phyloP scores from a whole-genome alignment of 2,888 invertebrate species.

The Nomada hirtipes region DNA sequence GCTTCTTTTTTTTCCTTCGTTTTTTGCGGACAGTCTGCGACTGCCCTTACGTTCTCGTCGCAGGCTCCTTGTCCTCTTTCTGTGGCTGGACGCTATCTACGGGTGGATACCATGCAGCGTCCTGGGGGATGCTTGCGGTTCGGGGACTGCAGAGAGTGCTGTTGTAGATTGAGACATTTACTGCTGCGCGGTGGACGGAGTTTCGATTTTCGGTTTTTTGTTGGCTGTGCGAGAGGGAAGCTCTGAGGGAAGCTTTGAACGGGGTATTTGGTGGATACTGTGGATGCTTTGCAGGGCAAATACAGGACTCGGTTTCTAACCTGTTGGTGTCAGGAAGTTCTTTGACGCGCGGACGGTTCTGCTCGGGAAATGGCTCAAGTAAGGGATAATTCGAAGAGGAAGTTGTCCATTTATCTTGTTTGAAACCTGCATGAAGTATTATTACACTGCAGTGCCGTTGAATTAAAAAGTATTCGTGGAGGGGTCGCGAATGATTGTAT shows the following conservation, averaged over 20 bases:
- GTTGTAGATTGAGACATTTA: conserved; percentile 6
- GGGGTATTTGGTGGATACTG: not conserved
- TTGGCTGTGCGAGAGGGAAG: not conserved
- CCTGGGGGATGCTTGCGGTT: conserved; percentile 15
- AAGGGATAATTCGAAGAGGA: conserved; percentile 10
- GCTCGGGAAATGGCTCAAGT: not conserved
- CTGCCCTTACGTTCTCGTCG: conserved; percentile 50
- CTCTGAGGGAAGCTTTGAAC: not conserved
- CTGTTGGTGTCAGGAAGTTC: not conserved
- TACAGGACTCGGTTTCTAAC: not conserved
- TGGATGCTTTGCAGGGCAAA: no score
- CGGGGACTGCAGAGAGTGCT: not conserved
- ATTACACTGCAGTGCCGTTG: conserved; percentile 48
- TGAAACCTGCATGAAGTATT: conserved; percentile 45
- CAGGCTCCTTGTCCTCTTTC: conserved; percentile 33
- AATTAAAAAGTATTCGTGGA: conserved; percentile 2
- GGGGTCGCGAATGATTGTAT: conserved; percentile 1
- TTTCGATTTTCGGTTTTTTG: not conserved
- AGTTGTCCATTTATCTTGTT: conserved; percentile 37
- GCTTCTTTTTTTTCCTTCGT: conserved; percentile 40
- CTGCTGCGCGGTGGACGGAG: not conserved
- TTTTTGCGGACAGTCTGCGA: conserved; percentile 60
- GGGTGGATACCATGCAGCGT: not conserved
- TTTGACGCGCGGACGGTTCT: not conserved
- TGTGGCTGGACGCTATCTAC: not conserved